phyloP scores from a whole-genome alignment of 2,888 invertebrate species.

The Mycogona germanica region DNA sequence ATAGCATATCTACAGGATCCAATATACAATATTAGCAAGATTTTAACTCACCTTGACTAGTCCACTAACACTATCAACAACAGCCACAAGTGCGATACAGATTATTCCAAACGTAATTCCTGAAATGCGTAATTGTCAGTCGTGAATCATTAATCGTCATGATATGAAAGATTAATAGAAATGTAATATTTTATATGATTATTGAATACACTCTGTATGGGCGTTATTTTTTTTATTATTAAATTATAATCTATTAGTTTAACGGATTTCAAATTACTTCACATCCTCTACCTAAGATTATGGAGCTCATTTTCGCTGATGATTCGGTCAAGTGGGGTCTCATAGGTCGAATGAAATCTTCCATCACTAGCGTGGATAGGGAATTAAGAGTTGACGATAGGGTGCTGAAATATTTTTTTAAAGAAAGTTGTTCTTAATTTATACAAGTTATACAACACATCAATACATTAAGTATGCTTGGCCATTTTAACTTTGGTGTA shows the following conservation, averaged over 20 bases:
- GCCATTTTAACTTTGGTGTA: too few species aligned
- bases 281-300: conserved; percentile 5
- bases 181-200: background rate
- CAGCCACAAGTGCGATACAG: background rate
- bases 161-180: background rate
- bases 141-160: too few species aligned
- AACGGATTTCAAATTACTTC: background rate
- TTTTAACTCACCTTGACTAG: conserved; percentile 1
- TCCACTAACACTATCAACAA: conserved; percentile 3
- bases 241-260: too few species aligned
- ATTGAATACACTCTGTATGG: too few species aligned
- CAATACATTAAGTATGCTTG: too few species aligned
- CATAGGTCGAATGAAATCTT: conserved; percentile 13
- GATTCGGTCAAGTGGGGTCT: background rate
- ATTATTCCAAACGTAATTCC: background rate
- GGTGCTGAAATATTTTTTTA: conserved; percentile 5
- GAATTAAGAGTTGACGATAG: conserved; percentile 15
- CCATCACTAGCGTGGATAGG: conserved; percentile 5
- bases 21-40: background rate
- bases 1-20: background rate
- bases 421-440: background rate
- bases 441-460: too few species aligned
- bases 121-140: too few species aligned
- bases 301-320: background rate
- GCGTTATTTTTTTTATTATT: too few species aligned